Evolutionary conservation across 2,888 invertebrate species (phyloP).

Genomic region (Poecilobothrus nobilitatus): DNA sequence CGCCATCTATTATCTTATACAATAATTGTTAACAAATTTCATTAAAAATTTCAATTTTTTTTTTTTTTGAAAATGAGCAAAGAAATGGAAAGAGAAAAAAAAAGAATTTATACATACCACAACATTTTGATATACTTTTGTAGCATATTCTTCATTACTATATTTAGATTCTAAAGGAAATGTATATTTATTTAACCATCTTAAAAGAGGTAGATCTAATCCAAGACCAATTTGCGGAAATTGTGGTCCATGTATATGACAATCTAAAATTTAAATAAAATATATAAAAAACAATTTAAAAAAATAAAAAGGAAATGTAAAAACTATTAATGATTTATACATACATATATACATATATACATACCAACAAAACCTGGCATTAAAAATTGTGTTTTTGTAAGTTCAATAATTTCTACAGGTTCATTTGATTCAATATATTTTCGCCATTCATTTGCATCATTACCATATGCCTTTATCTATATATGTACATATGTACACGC

Average conservation of each 20-base stretch:
- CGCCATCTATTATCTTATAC: no score
- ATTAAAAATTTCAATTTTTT: no score
- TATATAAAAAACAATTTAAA: neutral
- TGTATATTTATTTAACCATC: slow-evolving; percentile 80
- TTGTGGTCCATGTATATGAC: slow-evolving; percentile 85
- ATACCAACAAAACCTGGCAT: slow-evolving; percentile 69
- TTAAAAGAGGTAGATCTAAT: slow-evolving; percentile 66
- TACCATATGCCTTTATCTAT: slow-evolving; percentile 45
- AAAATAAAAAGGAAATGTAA: neutral
- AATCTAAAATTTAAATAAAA: slow-evolving; percentile 47
- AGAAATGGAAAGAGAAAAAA: no score
- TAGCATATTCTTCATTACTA: slow-evolving; percentile 57
- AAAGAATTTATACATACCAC: slow-evolving; percentile 60
- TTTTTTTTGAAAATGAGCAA: no score
- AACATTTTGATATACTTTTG: slow-evolving; percentile 61
- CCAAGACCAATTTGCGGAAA: slow-evolving; percentile 79
- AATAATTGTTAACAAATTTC: no score
- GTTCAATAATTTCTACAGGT: slow-evolving; percentile 24
- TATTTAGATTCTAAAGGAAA: slow-evolving; percentile 75
- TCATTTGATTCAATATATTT: slow-evolving; percentile 11
- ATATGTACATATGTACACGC: no score
- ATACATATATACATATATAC: no score
- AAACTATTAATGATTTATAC: no score
- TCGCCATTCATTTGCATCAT: slow-evolving; percentile 31
- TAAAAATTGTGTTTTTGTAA: slow-evolving; percentile 55